Evolutionary conservation across 2,797 vertebrate species (phyloP).

Genomic region (Alectoris magna): DNA sequence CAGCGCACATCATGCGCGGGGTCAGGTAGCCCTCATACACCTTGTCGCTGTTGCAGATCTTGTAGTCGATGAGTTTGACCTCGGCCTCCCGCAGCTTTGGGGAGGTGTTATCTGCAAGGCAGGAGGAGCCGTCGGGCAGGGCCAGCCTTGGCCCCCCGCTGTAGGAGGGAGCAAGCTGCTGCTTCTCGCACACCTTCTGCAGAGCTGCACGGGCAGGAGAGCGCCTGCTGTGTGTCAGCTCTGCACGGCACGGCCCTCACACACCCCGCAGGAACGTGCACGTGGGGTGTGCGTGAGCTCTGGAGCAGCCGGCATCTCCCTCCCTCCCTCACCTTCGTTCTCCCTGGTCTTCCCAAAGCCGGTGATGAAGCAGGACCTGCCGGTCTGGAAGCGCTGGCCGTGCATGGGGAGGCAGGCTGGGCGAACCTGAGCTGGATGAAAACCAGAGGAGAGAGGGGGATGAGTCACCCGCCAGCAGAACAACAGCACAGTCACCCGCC

Average conservation of each 20-base stretch:
- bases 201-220: rapidly evolving
- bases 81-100: constrained; percentile 84
- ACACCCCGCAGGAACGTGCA: rapidly evolving
- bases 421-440: constrained; percentile 81
- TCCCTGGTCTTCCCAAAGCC: constrained; percentile 88
- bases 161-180: background rate
- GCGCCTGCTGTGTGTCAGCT: background rate
- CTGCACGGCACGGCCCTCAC: rapidly evolving
- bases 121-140: background rate
- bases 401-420: constrained; percentile 88
- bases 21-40: constrained; percentile 85
- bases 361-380: constrained; percentile 86
- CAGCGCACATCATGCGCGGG: constrained; percentile 90
- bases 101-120: constrained; percentile 79
- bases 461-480: background rate
- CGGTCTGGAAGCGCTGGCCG: constrained; percentile 79
- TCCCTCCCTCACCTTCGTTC: constrained; percentile 74
- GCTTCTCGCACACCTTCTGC: background rate
- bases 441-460: background rate
- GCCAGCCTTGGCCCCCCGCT: rapidly evolving
- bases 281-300: background rate
- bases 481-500: background rate
- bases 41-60: constrained; percentile 81
- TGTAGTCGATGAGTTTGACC: constrained; percentile 83
- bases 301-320: rapidly evolving